These are phyloP conservation scores for Otis tarda DNA, from an alignment of 2,113 vertebrate species.

Conservation along the genomic window DNA sequence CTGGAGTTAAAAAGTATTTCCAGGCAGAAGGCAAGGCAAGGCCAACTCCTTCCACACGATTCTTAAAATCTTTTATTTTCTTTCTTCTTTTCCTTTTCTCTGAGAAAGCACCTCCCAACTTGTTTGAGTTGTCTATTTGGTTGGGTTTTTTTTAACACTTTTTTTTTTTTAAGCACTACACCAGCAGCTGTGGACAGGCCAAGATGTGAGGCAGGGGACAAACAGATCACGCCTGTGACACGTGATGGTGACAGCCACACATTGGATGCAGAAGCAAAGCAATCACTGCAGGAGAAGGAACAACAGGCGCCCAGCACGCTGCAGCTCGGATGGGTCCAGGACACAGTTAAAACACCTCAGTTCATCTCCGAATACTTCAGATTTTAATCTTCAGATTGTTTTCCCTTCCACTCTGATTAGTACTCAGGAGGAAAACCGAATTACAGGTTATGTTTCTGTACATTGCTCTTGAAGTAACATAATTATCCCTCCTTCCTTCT, in stretches of 20 bases:
- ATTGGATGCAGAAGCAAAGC: not conserved
- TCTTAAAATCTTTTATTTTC: not conserved
- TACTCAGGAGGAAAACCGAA: not conserved
- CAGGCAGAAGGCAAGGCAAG: not conserved
- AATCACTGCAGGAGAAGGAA: not conserved
- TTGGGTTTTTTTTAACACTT: not conserved
- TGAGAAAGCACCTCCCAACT: not conserved
- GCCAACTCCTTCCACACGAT: not conserved
- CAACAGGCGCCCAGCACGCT: not conserved
- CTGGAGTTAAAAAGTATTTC: not conserved
- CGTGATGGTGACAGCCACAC: accelerated
- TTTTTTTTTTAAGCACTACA: not conserved
- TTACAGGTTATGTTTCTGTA: not conserved
- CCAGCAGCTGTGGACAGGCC: not conserved
- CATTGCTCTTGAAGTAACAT: not conserved
- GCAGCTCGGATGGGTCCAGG: not conserved
- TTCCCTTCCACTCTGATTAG: not conserved
- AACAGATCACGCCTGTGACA: not conserved
- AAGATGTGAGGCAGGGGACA: accelerated
- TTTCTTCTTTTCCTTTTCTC: not conserved
- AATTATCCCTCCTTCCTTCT: not conserved
- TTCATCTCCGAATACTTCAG: not conserved
- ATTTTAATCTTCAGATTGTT: not conserved
- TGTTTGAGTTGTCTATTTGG: not conserved
- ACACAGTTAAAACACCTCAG: not conserved